Percentiles rank a stretch among this genome's conserved stretches.
phyloP scores from a whole-genome alignment of 2,797 vertebrate genomes.

The Acanthis flammea region DNA sequence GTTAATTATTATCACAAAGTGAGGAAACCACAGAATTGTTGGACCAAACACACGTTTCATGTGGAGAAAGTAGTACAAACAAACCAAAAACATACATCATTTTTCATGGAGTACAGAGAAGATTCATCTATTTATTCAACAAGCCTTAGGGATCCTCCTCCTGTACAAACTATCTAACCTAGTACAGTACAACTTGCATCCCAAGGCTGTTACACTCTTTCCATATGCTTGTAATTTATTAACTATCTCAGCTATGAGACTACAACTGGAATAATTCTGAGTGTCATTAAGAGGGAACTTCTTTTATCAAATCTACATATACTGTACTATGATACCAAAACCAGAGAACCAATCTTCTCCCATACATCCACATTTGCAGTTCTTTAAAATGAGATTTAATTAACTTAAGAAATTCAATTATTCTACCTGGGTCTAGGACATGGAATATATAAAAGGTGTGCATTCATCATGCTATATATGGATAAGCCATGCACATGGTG shows the following conservation, averaged over 20 bases:
- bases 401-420: neutral
- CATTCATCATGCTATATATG: neutral
- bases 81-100: slow-evolving; percentile 58
- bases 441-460: neutral
- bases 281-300: neutral
- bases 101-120: slow-evolving; percentile 3
- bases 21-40: slow-evolving; percentile 63
- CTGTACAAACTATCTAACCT: slow-evolving; percentile 19
- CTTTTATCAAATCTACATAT: neutral
- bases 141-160: slow-evolving; percentile 18
- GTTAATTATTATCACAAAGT: slow-evolving; percentile 68
- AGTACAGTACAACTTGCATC: neutral
- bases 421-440: neutral
- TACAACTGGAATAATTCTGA: neutral
- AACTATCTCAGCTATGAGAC: neutral
- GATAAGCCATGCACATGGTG: neutral
- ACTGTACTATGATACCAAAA: neutral
- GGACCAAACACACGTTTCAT: slow-evolving; percentile 54
- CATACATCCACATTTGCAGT: neutral
- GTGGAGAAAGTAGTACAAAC: slow-evolving; percentile 52
- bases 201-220: neutral
- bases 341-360: neutral
- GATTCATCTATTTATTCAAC: slow-evolving; percentile 28
- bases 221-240: neutral
- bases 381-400: neutral